phyloP scores from a whole-genome alignment of 2,888 invertebrate genomes.

The Hydropsyche betteni region DNA sequence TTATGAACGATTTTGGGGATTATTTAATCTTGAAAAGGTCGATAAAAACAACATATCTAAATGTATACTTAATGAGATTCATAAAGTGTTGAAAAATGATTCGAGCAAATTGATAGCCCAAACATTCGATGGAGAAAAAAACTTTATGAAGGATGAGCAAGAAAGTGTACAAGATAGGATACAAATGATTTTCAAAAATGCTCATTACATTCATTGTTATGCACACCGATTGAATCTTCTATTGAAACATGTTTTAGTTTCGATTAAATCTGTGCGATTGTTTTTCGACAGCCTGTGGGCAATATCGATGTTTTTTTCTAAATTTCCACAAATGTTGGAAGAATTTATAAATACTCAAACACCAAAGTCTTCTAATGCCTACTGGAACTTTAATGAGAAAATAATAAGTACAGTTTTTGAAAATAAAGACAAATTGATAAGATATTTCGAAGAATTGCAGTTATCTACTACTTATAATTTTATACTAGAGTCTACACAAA shows the following conservation, averaged over 20 bases:
- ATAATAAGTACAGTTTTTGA: conserved; percentile 8
- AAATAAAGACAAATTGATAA: conserved; percentile 1
- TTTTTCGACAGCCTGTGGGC: conserved; percentile 52
- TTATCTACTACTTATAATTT: conserved; percentile 14
- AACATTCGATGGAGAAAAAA: conserved; percentile 54
- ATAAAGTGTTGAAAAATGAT: conserved; percentile 41
- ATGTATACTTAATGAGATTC: conserved; percentile 22
- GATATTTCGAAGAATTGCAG: conserved; percentile 24
- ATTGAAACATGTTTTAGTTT: conserved; percentile 45
- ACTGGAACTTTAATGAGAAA: conserved; percentile 37
- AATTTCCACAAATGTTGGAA: conserved; percentile 19
- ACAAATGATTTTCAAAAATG: conserved; percentile 48
- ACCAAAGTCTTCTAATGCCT: conserved; percentile 42
- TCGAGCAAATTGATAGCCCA: conserved; percentile 53
- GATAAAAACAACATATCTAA: conserved; percentile 47
- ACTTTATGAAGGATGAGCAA: conserved; percentile 51
- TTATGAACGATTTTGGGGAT: conserved; percentile 54
- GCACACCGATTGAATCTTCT: conserved; percentile 52
- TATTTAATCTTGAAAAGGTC: conserved; percentile 51
- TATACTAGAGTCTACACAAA: conserved; percentile 11
- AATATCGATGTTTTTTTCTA: conserved; percentile 45
- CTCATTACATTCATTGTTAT: conserved; percentile 53
- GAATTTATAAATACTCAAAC: conserved; percentile 34
- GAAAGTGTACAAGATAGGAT: conserved; percentile 53
- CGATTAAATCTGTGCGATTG: conserved; percentile 44